Evolutionary conservation across 2,888 invertebrate genomes (phyloP).

Genomic region (Pinctada fucata): DNA sequence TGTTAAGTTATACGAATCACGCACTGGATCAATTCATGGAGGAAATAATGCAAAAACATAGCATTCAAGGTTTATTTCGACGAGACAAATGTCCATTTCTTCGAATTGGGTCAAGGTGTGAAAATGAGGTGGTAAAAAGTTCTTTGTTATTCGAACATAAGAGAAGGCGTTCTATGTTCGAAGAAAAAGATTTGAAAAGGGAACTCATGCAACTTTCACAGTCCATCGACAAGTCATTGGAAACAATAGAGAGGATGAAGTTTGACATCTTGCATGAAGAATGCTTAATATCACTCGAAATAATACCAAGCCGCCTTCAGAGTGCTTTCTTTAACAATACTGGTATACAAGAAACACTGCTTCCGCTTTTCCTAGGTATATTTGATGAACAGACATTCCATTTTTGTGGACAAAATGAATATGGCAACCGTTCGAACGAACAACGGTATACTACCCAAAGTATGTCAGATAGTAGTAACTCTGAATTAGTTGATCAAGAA

Average conservation of each 20-base stretch:
- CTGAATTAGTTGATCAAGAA: too few species aligned
- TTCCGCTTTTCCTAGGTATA: too few species aligned
- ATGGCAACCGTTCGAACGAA: too few species aligned
- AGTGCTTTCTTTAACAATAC: too few species aligned
- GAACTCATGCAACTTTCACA: neutral
- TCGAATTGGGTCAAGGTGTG: constrained; percentile 70
- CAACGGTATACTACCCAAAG: too few species aligned
- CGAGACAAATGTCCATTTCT: constrained; percentile 52
- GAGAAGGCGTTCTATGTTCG: neutral
- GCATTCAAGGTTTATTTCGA: neutral
- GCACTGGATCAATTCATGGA: constrained; percentile 75
- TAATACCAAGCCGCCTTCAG: too few species aligned
- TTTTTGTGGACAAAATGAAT: too few species aligned
- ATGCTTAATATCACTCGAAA: neutral
- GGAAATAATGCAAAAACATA: constrained; percentile 59
- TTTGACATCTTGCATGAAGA: neutral
- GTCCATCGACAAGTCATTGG: neutral
- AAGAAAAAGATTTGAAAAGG: neutral
- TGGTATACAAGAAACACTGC: too few species aligned
- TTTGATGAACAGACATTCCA: too few species aligned
- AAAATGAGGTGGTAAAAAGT: constrained; percentile 52
- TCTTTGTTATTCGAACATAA: neutral
- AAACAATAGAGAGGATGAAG: neutral
- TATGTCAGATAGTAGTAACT: too few species aligned
- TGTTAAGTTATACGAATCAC: constrained; percentile 76